Base-by-base conservation (phyloP, 2,113 vertebrate species). In the Parus major region DNA sequence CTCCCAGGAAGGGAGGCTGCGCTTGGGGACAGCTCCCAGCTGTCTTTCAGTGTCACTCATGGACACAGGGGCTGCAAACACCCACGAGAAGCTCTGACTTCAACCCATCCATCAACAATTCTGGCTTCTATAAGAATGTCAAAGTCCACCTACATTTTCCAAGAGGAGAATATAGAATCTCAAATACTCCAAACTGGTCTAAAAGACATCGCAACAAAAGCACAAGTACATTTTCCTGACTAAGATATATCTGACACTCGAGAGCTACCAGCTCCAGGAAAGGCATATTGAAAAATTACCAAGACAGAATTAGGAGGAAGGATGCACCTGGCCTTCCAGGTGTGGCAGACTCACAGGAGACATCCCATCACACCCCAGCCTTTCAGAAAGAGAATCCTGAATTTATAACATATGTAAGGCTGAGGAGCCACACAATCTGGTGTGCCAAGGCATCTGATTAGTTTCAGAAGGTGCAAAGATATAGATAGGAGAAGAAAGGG, bases 391-490 rank as follows among this genome's bases (percentile, higher is more conserved):
- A 86, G 33, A 41, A 46, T 60, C 42, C 41, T 84, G 71, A 92
- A 92, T 92, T 90, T 55, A 41, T 82, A 88, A 69, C 69, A 60
- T 86, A 31, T 19, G 10, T 77, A 69, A 80, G 44, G 63, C 80
- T 86, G 70, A 65, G 91, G 61, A 95, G 65, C 88, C 80, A 69
- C 35, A 72, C 75, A 79, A 14, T 33, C 23, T 39, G 47, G 71
- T 90, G 86, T 88, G 71, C 77, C 88, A 69, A 88, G 88, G 92
- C 96, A 96, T 55, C 42, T 73, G 96, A 68, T 95, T 97, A 94
- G 60, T 68, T 92, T 96, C 71, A 95, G 36, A 88, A 93, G 31
- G 41, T 87, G 47, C 33, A 75, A 3, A 82, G 76, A 80, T 56
- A 68, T 41, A 77, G n/a, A 79, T 39, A 59, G n/a, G 24, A 53